Base-by-base conservation (phyloP, 2,113 vertebrate genomes). In the Corythornis cristatus region DNA sequence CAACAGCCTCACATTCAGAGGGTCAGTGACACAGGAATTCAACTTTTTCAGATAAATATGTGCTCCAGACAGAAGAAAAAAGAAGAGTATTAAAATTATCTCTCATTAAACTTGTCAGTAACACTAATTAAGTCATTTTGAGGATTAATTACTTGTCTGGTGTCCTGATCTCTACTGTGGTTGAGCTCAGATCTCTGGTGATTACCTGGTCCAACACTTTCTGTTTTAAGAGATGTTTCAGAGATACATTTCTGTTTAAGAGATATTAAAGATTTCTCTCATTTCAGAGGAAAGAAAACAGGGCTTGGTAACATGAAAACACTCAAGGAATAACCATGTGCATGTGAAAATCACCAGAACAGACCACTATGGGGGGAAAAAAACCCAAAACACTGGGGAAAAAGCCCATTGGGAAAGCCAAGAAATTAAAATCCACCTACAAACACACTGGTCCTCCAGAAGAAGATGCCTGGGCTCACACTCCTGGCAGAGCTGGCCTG, bases 381-480 rank as follows among this genome's bases (percentile, higher is more conserved):
- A 48, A 48, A 22, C 10, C 10, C 21, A 48, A 50, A 50, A 50
- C 48, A 50, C 48, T 50, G 48, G 48, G 22, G 48, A 50, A 23
- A 50, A 62, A 46, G 28, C 29, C 26, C 46, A 21, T 1, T 2
- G 9, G 42, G 22, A 83, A 72, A 57, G 53, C 4, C 35, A 76
- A 26, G 2, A 18, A 21, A 5, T 26, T 11, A n/a, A 57, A 84
- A 87, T 12, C 11, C 90, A 99, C 99, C 91, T 96, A 99, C 99
- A 98, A 45, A 99, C 67, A 95, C 99, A 99, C 64, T 97, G 33
- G 5, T 95, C 97, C 33, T 96, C 96, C 92, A 98, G 54, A 31
- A 98, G 98, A 35, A 98, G 83, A 61, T 99, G 98, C n/a, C 98
- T 98, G 0, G 96, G 95, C 25, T 98, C 97, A 74, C 99, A 99